Conservation (phyloP, 2,797 vertebrate genomes). For the Pitangus sulphuratus region DNA sequence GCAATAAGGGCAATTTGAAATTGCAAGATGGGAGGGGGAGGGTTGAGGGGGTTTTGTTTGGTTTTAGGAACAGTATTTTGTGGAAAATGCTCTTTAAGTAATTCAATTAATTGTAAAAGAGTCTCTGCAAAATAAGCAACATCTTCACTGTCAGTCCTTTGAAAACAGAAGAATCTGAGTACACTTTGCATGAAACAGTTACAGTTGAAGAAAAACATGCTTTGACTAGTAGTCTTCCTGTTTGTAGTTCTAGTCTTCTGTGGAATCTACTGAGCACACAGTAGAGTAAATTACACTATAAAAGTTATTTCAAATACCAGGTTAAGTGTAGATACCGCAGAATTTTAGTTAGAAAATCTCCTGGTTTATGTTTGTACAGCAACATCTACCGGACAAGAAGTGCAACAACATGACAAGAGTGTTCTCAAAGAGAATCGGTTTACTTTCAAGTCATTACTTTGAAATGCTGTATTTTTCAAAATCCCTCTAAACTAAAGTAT, state of each 20-base stretch:
- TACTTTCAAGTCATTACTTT: not conserved
- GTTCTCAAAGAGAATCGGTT: not conserved
- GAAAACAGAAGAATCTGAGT: not conserved
- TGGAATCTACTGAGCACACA: not conserved
- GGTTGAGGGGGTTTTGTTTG: not conserved
- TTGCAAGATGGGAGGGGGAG: accelerated
- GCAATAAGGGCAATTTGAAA: not conserved
- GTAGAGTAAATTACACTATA: not conserved
- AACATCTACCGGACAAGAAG: conserved; percentile 46
- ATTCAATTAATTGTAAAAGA: not conserved
- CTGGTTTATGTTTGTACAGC: not conserved
- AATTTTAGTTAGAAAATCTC: not conserved
- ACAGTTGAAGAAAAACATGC: conserved; percentile 49
- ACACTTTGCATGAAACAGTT: conserved; percentile 2
- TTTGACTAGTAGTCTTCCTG: conserved; percentile 55
- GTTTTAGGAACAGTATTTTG: not conserved
- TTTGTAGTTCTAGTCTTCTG: conserved; percentile 5
- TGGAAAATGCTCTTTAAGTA: not conserved
- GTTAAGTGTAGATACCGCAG: not conserved
- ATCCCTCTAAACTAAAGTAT: not conserved
- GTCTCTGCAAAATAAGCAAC: not conserved
- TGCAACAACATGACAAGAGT: not conserved
- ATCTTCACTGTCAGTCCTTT: not conserved
- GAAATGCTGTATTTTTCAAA: not conserved
- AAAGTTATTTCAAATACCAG: not conserved